Percentiles rank a stretch among this genome's conserved stretches.
phyloP scores from a whole-genome alignment of 2,888 invertebrate genomes.

The Athalia circularis region DNA sequence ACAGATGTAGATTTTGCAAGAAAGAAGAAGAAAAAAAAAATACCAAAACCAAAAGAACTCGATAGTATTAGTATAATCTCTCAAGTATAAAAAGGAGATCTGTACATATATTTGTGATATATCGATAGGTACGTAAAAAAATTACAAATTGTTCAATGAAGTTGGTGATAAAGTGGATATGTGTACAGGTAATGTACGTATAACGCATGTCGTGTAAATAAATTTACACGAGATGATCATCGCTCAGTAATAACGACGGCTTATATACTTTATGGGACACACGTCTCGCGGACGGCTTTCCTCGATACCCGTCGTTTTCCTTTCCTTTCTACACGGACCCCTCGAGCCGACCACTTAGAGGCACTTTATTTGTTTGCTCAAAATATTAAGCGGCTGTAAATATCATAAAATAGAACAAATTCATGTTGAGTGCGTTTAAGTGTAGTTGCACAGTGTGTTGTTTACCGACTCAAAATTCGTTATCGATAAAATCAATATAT shows the following conservation, averaged over 20 bases:
- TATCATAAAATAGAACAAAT: slow-evolving; percentile 65
- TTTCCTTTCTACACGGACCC: slow-evolving; percentile 27
- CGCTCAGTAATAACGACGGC: not conserved
- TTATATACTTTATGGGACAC: not conserved
- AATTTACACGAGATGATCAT: not conserved
- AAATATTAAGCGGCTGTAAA: slow-evolving; percentile 66
- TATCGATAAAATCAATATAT: slow-evolving; percentile 3
- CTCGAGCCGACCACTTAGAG: slow-evolving; percentile 60
- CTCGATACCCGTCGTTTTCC: not conserved
- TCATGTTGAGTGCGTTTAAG: slow-evolving; percentile 64
- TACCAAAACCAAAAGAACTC: no score
- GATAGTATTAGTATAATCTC: no score
- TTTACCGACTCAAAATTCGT: slow-evolving; percentile 23
- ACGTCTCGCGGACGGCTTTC: not conserved
- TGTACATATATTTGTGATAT: no score
- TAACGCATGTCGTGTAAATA: not conserved
- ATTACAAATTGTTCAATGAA: not conserved
- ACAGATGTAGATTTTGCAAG: not conserved
- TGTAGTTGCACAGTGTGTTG: slow-evolving; percentile 36
- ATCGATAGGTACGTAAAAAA: not conserved
- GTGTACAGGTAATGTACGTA: no score
- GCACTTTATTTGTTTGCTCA: slow-evolving; percentile 67
- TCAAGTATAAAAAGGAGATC: no score
- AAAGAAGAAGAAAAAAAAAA: not conserved
- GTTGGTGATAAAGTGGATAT: not conserved